phyloP scores from a whole-genome alignment of 1,140 invertebrate genomes.

The Amyelois transitella region DNA sequence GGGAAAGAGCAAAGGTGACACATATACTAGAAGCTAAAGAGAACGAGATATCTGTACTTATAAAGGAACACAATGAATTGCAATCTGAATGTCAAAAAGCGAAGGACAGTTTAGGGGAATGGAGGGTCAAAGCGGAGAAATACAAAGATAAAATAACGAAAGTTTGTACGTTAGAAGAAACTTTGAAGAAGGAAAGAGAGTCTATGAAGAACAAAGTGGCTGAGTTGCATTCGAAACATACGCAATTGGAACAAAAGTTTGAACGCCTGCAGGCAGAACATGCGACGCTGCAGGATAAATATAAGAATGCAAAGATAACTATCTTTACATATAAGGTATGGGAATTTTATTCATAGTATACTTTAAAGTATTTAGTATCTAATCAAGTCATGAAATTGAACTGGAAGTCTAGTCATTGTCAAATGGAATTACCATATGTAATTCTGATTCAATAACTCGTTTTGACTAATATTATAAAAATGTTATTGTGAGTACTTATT shows the following conservation, averaged over 20 bases:
- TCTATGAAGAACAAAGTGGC: slow-evolving; percentile 38
- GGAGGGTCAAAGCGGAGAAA: slow-evolving; percentile 49
- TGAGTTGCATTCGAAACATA: slow-evolving; percentile 39
- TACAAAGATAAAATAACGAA: slow-evolving; percentile 47
- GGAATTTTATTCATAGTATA: slow-evolving; percentile 8
- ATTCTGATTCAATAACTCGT: too few species aligned
- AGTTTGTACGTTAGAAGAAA: slow-evolving; percentile 41
- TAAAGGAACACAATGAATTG: slow-evolving; percentile 60
- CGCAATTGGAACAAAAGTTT: slow-evolving; percentile 41
- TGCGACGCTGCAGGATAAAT: slow-evolving; percentile 69
- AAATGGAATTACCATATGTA: too few species aligned
- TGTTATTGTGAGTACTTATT: too few species aligned
- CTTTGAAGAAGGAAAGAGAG: slow-evolving; percentile 50
- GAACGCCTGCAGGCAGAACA: slow-evolving; percentile 44
- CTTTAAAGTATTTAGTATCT: not conserved
- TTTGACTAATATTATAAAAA: too few species aligned
- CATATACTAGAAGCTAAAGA: slow-evolving; percentile 70
- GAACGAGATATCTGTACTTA: slow-evolving; percentile 57
- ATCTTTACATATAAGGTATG: slow-evolving; percentile 75
- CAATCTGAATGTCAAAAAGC: slow-evolving; percentile 48
- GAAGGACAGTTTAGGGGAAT: slow-evolving; percentile 40
- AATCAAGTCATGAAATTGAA: too few species aligned
- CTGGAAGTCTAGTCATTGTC: too few species aligned
- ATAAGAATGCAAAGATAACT: slow-evolving; percentile 75
- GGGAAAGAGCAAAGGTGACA: slow-evolving; percentile 72